phyloP scores from a whole-genome alignment of 2,888 invertebrate genomes.

The Phanerotoma sp. region DNA sequence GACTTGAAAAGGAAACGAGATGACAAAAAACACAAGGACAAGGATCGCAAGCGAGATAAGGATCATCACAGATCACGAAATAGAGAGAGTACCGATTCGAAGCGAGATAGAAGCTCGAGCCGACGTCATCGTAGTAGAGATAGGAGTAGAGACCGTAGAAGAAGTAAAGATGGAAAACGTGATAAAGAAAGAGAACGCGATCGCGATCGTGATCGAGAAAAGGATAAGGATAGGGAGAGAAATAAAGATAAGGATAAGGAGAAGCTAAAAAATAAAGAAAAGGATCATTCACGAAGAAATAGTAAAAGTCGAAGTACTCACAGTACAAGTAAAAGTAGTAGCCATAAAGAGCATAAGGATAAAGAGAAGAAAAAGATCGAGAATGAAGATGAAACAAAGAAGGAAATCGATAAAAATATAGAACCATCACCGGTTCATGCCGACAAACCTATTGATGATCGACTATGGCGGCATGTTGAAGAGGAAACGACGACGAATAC shows the following conservation, averaged over 20 bases:
- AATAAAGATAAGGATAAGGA: constrained; percentile 41
- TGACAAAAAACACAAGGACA: constrained; percentile 38
- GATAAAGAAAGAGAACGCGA: constrained; percentile 38
- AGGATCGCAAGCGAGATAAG: constrained; percentile 48
- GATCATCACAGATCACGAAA: constrained; percentile 39
- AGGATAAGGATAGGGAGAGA: constrained; percentile 42
- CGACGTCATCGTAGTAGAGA: constrained; percentile 43
- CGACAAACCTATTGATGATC: constrained; percentile 58
- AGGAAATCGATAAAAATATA: constrained; percentile 29
- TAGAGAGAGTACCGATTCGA: constrained; percentile 32
- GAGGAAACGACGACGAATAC: constrained; percentile 53
- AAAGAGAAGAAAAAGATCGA: constrained; percentile 42
- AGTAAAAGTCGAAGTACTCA: constrained; percentile 27
- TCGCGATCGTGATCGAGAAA: constrained; percentile 40
- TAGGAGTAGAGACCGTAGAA: constrained; percentile 43
- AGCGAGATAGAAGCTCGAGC: constrained; percentile 37
- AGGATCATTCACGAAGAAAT: constrained; percentile 36
- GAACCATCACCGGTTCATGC: constrained; percentile 28
- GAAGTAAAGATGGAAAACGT: constrained; percentile 42
- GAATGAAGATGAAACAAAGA: constrained; percentile 35
- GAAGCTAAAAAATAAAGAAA: constrained; percentile 41
- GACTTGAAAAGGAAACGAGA: constrained; percentile 44
- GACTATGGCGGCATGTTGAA: constrained; percentile 61
- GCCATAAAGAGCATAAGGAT: constrained; percentile 37
- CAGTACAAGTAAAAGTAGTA: constrained; percentile 32